Conservation (phyloP, 1,140 invertebrate species). For the Bathynomus jamesi region DNA sequence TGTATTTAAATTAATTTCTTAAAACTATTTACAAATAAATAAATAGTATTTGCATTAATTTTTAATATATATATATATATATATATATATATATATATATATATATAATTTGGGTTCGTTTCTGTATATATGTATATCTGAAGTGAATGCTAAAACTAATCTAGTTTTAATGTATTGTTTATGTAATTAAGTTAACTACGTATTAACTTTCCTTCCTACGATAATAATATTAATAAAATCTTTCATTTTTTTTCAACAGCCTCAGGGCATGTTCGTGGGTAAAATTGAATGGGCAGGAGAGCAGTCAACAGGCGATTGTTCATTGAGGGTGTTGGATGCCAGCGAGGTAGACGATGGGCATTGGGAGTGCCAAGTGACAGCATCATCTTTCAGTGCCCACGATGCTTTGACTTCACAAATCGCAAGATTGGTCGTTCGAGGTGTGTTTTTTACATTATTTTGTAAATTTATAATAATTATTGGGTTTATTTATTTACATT, state of each 20-base stretch:
- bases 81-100: constrained; percentile 15
- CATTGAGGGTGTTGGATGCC: constrained; percentile 69
- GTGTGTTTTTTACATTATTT: constrained; percentile 47
- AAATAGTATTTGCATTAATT: no score
- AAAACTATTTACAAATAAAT: no score
- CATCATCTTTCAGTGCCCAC: constrained; percentile 65
- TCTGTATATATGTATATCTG: no score
- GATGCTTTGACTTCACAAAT: constrained; percentile 75
- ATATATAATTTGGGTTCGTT: no score
- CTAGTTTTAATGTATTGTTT: no score
- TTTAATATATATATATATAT: constrained; percentile 12
- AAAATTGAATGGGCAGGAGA: constrained; percentile 80
- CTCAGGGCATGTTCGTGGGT: constrained; percentile 63
- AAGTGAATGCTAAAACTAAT: no score
- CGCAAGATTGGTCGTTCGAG: constrained; percentile 72
- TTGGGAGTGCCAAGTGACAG: constrained; percentile 80
- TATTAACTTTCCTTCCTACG: no score
- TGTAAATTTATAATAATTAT: neutral
- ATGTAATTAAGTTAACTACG: no score
- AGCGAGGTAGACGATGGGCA: constrained; percentile 79
- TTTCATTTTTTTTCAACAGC: constrained; percentile 69
- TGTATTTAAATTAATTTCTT: no score
- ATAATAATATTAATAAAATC: no score
- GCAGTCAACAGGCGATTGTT: constrained; percentile 62
- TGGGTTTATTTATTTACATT: neutral